Evolutionary conservation across 2,797 vertebrate species (phyloP).

Genomic region (Sciaenops ocellatus): DNA sequence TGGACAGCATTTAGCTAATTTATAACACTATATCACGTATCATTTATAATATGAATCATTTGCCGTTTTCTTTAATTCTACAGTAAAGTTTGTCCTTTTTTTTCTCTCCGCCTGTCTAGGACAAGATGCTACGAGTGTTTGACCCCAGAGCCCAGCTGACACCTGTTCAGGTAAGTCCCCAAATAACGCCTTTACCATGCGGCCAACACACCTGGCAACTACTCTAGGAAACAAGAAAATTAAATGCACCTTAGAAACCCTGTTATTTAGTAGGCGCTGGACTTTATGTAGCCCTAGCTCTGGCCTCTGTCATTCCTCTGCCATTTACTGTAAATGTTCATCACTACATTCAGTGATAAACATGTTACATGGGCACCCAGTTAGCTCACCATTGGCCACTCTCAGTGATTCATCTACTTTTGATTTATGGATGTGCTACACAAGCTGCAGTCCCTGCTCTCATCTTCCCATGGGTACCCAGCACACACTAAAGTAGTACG

Average conservation of each 20-base stretch:
- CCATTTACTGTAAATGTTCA: not conserved
- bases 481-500: conserved; percentile 41
- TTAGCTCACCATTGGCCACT: conserved; percentile 37
- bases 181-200: not conserved
- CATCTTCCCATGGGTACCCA: conserved; percentile 67
- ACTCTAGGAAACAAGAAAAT: not conserved
- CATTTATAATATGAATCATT: not conserved
- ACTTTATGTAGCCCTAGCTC: not conserved
- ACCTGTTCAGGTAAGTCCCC: conserved; percentile 89
- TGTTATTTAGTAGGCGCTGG: not conserved
- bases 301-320: not conserved
- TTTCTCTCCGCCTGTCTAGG: conserved; percentile 78
- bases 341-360: conserved; percentile 40
- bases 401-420: conserved; percentile 54
- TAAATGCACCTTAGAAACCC: not conserved
- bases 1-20: not conserved
- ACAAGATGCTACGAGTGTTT: conserved; percentile 94
- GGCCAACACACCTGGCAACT: not conserved
- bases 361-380: conserved; percentile 58
- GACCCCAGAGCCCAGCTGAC: conserved; percentile 89
- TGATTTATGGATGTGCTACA: conserved; percentile 67
- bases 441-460: conserved; percentile 34
- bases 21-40: not conserved
- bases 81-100: conserved; percentile 4
- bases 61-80: not conserved